Percentiles rank a stretch among this genome's conserved stretches.
phyloP scores from a whole-genome alignment of 2,113 vertebrate genomes.

The Pygoscelis adeliae region DNA sequence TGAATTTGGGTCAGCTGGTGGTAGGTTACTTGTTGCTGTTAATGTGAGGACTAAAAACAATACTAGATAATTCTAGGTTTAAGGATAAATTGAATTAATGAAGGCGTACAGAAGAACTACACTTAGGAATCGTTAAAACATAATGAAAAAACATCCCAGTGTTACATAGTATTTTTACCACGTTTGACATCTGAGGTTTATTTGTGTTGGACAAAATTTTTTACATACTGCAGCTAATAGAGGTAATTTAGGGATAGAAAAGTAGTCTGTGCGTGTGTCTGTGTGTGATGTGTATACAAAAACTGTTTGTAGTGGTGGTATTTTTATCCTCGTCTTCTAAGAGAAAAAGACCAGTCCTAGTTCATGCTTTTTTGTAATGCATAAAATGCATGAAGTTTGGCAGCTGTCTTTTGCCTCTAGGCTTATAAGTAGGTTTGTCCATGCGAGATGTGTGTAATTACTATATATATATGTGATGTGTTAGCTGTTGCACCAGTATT shows the following conservation, averaged over 20 bases:
- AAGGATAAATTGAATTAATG: neutral
- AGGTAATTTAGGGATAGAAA: slow-evolving; percentile 8
- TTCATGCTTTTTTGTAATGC: neutral
- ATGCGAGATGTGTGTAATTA: neutral
- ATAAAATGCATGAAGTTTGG: neutral
- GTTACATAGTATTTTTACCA: neutral
- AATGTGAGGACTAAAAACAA: neutral
- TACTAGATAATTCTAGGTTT: neutral
- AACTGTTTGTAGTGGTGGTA: neutral
- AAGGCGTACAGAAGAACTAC: neutral
- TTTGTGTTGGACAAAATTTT: slow-evolving; percentile 3
- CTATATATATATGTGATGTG: neutral
- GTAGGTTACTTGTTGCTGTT: neutral
- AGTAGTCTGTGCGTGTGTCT: neutral
- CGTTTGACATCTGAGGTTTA: neutral
- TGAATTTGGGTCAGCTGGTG: neutral
- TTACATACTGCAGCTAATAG: neutral
- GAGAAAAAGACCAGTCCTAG: neutral
- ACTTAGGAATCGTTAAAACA: neutral
- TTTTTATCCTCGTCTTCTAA: slow-evolving; percentile 32
- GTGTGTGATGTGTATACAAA: neutral
- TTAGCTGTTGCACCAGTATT: neutral
- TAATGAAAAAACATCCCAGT: neutral
- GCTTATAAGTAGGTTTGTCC: neutral
- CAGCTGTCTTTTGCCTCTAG: slow-evolving; percentile 5